These are phyloP conservation scores for Carollia perspicillata DNA, from an alignment of 2,113 vertebrate genomes.

Conservation along the genomic window DNA sequence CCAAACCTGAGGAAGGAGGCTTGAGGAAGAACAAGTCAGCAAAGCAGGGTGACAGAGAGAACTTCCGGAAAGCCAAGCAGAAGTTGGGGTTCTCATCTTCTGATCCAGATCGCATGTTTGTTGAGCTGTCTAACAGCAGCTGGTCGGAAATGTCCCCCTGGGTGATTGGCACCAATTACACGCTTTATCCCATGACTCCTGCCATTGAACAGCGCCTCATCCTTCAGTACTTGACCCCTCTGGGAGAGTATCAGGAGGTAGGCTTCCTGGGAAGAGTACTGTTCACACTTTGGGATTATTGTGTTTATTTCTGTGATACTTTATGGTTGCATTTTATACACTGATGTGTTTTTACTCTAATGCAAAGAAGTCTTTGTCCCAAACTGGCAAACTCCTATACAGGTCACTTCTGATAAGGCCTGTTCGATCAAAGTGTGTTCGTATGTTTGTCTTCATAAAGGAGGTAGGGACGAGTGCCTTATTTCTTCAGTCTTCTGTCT, in stretches of 20 bases:
- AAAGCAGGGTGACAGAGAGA: conserved; percentile 87
- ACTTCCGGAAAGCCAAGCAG: conserved; percentile 90
- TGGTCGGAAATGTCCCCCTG: conserved; percentile 99
- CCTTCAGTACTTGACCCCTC: conserved; percentile 96
- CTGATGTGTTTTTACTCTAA: not conserved
- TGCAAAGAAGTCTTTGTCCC: not conserved
- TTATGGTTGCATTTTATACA: not conserved
- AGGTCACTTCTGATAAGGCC: conserved; percentile 17
- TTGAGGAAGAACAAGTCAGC: conserved; percentile 79
- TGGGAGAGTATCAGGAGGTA: conserved; percentile 99
- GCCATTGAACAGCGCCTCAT: conserved; percentile 98
- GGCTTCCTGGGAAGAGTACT: conserved; percentile 48
- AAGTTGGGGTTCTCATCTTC: conserved; percentile 92
- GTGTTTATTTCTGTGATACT: not conserved
- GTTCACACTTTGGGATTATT: not conserved
- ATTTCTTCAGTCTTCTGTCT: conserved; percentile 23
- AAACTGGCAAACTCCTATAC: not conserved
- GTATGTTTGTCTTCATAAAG: conserved; percentile 30
- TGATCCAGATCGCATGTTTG: conserved; percentile 91
- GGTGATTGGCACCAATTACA: conserved; percentile 99
- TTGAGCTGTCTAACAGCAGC: conserved; percentile 98
- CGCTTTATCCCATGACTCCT: conserved; percentile 93
- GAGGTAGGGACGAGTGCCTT: not conserved
- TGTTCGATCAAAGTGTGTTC: not conserved
- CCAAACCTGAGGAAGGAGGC: conserved; percentile 84